Base-by-base conservation (phyloP, 1,140 invertebrate genomes). In the Saccostrea cuccullata region DNA sequence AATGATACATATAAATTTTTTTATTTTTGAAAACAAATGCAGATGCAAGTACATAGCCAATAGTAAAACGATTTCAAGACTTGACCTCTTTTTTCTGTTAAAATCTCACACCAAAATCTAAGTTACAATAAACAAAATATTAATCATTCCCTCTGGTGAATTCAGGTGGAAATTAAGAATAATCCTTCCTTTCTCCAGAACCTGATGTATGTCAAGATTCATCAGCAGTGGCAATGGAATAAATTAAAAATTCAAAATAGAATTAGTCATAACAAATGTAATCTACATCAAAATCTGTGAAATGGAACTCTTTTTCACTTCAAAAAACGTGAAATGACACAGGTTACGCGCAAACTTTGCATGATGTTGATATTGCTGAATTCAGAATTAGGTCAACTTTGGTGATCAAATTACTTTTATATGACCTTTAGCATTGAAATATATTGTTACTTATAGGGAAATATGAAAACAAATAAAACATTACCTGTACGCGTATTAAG, bases 81-180 rank as follows among this genome's bases (percentile, higher is more conserved):
- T 47, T 47, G 47, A 1, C 0, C 9, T 8, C 1, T 47, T 47
- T 47, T 47, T 47, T 47, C 9, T 47, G 5, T 47, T 47, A 6
- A 47, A 47, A 47, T 47, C 47, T 47, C 9, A 9, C 47, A 47
- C 47, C 47, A 47, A 8, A 47, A 47, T 47, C 47, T 47, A 47
- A 47, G 47, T 47, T 47, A 47, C 47, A 47, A 47, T 9, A 47
- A 20, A 64, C 5, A 64, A 64, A 64, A 30, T 73, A 73, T 13
- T 73, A 13, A 40, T 13, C 70, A 73, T 40, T 30, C 70, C 15
- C 70, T 30, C 11, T 30, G 8, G 36, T 73, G 23, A 73, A 13
- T 73, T 73, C 70, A 73, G 70, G 26, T 73, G 26, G 30, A 73
- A 73, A 73, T 13, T 73, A 26, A 73, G 26, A 73, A 73, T 73